Base-by-base conservation (phyloP, 1,140 invertebrate species). In the Diuraphis noxia region DNA sequence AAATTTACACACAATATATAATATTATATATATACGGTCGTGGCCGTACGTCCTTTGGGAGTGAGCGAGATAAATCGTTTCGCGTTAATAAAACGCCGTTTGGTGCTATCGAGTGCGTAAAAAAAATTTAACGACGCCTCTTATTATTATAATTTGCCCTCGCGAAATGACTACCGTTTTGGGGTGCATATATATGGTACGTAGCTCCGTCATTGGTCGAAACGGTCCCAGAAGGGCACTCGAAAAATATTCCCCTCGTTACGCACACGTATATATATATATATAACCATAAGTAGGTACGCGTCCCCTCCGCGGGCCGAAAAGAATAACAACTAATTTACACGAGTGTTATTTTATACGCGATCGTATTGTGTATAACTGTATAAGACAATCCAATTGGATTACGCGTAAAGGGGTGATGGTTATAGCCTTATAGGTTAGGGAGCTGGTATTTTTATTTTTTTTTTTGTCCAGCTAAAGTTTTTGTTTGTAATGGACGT, bases 241-340 rank as follows among this genome's bases (percentile, higher is more conserved):
- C 89, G 77, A 91, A 82, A 91, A 17, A 23, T 77, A 77, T 40
- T 41, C 56, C 88, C 41, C 63, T 77, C 63, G 38, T 43, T 90
- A 77, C 88, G 41, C 72, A 40, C 9, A 1, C 23, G 10, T 49
- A 88, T 43, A 41, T 30, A 40, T 40, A 40, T 30, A 40, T 84
- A 41, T 84, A 43, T 85, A 85, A 0, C 3, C 21, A 86, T 52
- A 49, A 46, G 21, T 52, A 86, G 19, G 9, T 87, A 49, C 34
- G 34, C 43, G n/a, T 36, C 23, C 46, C 7, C 46, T 25, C 46
- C 36, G 36, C 5, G 41, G 25, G 23, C 46, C 34, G 41, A 81
- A 81, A 91, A 91, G 89, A 91, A 91, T 91, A 91, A 91, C 89
- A 82, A 81, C 89, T 91, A 91, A 91, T 91, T 91, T 81, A 91